Percentiles rank a stretch among this genome's conserved stretches.
These are phyloP conservation scores for Drosophila nasuta DNA, from an alignment of 1,140 invertebrate species.

Conservation along the genomic window DNA sequence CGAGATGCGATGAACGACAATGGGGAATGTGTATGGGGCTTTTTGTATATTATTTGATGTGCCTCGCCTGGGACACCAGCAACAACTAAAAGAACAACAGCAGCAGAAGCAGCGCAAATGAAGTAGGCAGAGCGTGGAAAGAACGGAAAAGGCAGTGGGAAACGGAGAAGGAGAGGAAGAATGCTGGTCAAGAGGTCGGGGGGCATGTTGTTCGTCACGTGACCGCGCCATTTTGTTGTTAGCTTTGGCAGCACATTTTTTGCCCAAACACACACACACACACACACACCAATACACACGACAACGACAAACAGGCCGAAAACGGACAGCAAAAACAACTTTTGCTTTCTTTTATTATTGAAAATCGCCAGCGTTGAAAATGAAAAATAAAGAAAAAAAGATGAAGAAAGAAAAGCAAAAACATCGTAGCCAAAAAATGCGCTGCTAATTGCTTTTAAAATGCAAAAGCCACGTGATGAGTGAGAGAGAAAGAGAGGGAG, in stretches of 20 bases:
- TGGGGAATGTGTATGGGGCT: conserved; percentile 8
- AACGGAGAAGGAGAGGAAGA: neutral
- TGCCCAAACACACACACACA: conserved; percentile 18
- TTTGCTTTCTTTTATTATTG: conserved; percentile 75
- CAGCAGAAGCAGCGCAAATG: conserved; percentile 7
- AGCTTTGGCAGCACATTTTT: conserved; percentile 58
- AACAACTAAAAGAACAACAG: neutral
- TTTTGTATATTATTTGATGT: conserved; percentile 42
- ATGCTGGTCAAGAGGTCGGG: neutral
- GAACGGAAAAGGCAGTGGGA: neutral
- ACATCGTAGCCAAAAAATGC: conserved; percentile 73
- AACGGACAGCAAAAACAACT: conserved; percentile 45
- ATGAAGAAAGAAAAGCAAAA: conserved; percentile 62
- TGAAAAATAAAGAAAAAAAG: conserved; percentile 32
- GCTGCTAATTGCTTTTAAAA: conserved; percentile 83
- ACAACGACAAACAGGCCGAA: conserved; percentile 39
- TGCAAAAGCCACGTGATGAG: conserved; percentile 65
- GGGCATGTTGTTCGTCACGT: conserved; percentile 42
- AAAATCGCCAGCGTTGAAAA: conserved; percentile 55
- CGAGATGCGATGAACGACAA: conserved; percentile 11
- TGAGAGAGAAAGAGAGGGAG: conserved; percentile 14
- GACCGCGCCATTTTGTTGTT: conserved; percentile 75
- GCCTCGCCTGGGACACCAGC: conserved; percentile 10
- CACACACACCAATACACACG: conserved; percentile 15
- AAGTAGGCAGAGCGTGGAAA: conserved; percentile 5